Evolutionary conservation across 2,797 vertebrate species (phyloP).

Genomic region (Acipenser ruthenus): DNA sequence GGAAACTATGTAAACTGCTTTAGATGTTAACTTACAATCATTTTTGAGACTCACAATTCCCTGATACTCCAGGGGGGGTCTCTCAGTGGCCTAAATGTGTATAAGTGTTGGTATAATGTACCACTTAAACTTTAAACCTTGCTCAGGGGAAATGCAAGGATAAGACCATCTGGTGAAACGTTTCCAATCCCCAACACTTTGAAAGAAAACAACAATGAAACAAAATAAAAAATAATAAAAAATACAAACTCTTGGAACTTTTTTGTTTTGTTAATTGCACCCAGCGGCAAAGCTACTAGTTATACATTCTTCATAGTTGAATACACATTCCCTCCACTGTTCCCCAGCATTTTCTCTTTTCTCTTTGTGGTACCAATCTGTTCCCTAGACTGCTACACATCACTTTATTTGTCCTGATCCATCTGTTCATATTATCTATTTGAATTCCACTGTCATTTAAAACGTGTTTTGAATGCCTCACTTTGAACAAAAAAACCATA

Average conservation of each 20-base stretch:
- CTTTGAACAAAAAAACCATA: not conserved
- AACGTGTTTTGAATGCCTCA: constrained; percentile 29
- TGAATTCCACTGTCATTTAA: constrained; percentile 23
- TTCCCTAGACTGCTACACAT: constrained; percentile 35
- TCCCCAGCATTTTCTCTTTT: constrained; percentile 36
- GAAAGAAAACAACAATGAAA: not conserved
- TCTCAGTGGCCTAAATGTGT: constrained; percentile 9
- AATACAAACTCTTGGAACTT: constrained; percentile 26
- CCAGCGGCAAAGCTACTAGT: constrained; percentile 31
- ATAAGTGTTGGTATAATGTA: constrained; percentile 14
- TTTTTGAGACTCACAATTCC: constrained; percentile 8
- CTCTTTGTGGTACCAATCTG: constrained; percentile 46
- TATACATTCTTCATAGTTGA: constrained; percentile 47
- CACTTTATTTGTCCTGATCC: constrained; percentile 33
- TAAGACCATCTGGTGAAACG: not conserved
- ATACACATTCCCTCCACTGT: constrained; percentile 35
- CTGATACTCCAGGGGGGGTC: constrained; percentile 5
- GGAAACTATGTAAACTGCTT: not conserved
- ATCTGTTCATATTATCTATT: constrained; percentile 35
- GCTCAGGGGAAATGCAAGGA: constrained; percentile 5
- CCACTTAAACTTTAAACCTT: constrained; percentile 7
- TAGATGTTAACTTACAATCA: constrained; percentile 3
- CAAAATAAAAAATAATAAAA: constrained; percentile 4
- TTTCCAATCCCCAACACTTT: not conserved
- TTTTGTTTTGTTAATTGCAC: constrained; percentile 31